Conservation (phyloP, 2,797 vertebrate species). For the Darevskia nairensis region DNA sequence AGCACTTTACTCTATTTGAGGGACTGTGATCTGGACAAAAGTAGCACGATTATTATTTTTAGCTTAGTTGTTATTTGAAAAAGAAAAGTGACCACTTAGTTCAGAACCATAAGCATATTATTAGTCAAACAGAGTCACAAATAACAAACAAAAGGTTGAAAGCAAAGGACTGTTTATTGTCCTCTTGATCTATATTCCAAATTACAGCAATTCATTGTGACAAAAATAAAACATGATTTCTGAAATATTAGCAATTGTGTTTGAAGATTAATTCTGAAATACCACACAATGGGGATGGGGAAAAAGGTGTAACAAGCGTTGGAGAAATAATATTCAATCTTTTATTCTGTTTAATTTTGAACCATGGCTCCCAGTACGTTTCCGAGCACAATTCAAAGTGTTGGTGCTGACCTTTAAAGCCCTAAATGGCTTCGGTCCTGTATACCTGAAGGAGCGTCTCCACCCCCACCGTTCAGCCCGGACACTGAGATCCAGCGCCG, state of each 20-base stretch:
- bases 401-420: no score
- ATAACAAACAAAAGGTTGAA: constrained; percentile 56
- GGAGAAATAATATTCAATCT: neutral
- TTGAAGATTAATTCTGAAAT: constrained; percentile 9
- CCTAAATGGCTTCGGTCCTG: no score
- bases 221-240: constrained; percentile 45
- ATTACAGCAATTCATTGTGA: constrained; percentile 49
- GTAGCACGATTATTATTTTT: constrained; percentile 12
- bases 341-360: neutral
- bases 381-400: no score
- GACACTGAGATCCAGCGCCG: no score
- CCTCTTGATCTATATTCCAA: constrained; percentile 54
- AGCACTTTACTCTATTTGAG: constrained; percentile 9
- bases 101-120: constrained; percentile 52
- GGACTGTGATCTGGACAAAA: constrained; percentile 39
- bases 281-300: neutral
- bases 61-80: constrained; percentile 37
- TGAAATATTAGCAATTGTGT: constrained; percentile 43
- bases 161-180: constrained; percentile 55
- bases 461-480: no score
- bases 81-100: constrained; percentile 53
- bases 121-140: constrained; percentile 57
- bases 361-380: no score
- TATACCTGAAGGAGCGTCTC: no score
- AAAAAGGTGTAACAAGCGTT: neutral